Evolutionary conservation across 2,113 vertebrate genomes (phyloP).

Genomic region (Ornithorhynchus anatinus): DNA sequence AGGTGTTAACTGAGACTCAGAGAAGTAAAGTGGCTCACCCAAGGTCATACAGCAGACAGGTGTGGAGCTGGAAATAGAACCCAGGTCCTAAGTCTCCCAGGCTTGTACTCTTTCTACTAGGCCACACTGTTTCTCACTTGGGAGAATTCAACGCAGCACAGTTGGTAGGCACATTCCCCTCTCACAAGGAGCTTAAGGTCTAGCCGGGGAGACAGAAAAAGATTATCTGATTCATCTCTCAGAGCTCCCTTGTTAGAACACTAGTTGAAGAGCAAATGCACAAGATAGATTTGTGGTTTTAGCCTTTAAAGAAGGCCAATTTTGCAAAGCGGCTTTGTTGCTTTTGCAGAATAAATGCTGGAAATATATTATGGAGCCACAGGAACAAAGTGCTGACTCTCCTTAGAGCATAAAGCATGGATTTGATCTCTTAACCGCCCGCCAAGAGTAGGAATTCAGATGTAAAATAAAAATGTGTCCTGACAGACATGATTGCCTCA

Average conservation of each 20-base stretch:
- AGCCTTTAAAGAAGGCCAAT: neutral
- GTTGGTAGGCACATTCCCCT: no score
- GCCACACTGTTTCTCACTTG: no score
- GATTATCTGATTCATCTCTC: no score
- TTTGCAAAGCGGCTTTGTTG: rapidly evolving
- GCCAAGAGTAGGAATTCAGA: neutral
- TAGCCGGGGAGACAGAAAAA: no score
- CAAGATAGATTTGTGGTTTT: rapidly evolving
- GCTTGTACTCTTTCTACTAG: no score
- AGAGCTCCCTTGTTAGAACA: neutral
- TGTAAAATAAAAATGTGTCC: neutral
- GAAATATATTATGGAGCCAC: neutral
- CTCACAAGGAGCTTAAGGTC: no score
- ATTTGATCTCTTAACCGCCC: neutral
- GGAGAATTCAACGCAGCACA: no score
- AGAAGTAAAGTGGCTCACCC: no score
- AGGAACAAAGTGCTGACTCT: neutral
- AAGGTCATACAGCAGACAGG: no score
- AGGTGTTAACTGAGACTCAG: no score
- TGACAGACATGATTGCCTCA: neutral
- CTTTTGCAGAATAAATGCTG: neutral
- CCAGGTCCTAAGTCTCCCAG: no score
- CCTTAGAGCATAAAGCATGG: neutral
- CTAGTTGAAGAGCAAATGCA: neutral
- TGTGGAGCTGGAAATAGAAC: no score